These are phyloP conservation scores for Orthonevra nobilis DNA, from an alignment of 2,888 invertebrate genomes.

Conservation along the genomic window DNA sequence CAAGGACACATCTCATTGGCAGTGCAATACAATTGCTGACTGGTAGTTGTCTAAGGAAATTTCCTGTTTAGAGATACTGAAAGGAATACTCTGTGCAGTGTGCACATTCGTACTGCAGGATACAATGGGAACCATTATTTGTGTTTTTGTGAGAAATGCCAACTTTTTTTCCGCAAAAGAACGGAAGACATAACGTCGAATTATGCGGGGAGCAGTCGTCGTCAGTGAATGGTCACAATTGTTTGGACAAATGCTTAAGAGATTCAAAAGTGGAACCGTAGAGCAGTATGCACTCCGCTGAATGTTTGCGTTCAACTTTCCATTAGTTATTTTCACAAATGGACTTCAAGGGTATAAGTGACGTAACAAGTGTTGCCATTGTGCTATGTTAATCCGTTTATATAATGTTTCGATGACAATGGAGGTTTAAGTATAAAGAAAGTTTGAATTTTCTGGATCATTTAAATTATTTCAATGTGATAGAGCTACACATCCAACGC, in stretches of 20 bases:
- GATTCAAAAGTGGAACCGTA: slow-evolving; percentile 19
- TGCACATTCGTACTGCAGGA: slow-evolving; percentile 11
- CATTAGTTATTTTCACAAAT: slow-evolving; percentile 35
- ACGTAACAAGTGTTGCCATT: slow-evolving; percentile 4
- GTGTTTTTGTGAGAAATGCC: slow-evolving; percentile 14
- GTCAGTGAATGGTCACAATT: slow-evolving; percentile 48
- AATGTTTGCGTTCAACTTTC: slow-evolving; percentile 19
- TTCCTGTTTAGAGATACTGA: not conserved
- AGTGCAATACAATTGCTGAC: slow-evolving; percentile 34
- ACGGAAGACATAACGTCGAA: slow-evolving; percentile 18
- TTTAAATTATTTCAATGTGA: no score
- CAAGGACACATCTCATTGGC: slow-evolving; percentile 17
- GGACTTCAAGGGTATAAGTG: not conserved
- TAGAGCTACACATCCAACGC: no score
- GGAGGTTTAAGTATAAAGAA: no score
- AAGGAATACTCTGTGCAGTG: not conserved
- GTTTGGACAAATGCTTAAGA: slow-evolving; percentile 37
- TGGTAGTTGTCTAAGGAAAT: slow-evolving; percentile 26
- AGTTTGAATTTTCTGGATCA: no score
- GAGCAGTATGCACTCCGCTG: slow-evolving; percentile 30
- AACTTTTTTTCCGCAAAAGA: slow-evolving; percentile 1
- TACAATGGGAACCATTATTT: slow-evolving; percentile 50
- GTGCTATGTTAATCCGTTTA: no score
- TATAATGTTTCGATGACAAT: no score
- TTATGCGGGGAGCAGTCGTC: not conserved